A percentile compares a stretch with the other conserved stretches of the same genome.
phyloP scores from a whole-genome alignment of 1,140 invertebrate species.

The Battus philenor region DNA sequence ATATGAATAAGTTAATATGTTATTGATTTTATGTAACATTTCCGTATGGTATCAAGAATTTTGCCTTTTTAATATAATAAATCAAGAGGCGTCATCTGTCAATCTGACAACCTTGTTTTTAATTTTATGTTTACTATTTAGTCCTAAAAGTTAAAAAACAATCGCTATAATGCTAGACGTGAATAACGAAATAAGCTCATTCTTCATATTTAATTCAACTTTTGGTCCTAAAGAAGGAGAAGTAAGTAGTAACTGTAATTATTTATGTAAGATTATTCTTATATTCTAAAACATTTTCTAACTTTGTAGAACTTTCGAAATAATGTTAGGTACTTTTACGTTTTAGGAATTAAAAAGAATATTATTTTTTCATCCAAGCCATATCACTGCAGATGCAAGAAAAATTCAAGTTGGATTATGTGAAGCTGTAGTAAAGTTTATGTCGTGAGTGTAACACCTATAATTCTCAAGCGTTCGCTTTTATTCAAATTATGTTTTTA shows the following conservation, averaged over 20 bases:
- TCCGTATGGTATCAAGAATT: too few species aligned
- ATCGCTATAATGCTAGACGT: conserved; percentile 58
- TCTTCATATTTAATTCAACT: conserved; percentile 72
- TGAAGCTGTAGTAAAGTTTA: conserved; percentile 95
- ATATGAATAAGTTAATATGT: too few species aligned
- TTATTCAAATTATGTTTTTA: too few species aligned
- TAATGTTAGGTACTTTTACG: conserved; percentile 20
- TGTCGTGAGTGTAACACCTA: conserved; percentile 81
- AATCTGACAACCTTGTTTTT: background rate
- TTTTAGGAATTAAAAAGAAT: conserved; percentile 93
- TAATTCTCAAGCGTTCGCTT: too few species aligned
- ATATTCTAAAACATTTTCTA: background rate
- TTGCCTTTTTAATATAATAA: too few species aligned
- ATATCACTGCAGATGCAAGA: conserved; percentile 86
- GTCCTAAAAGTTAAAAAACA: conserved; percentile 10
- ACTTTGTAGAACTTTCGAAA: background rate
- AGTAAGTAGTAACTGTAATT: conserved; percentile 33
- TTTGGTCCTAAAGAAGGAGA: conserved; percentile 71
- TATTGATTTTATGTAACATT: too few species aligned
- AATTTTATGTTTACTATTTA: background rate
- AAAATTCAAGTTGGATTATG: conserved; percentile 93
- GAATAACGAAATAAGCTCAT: conserved; percentile 62
- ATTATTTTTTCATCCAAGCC: conserved; percentile 89
- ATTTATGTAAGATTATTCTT: conserved; percentile 2
- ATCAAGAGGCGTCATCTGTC: background rate